Conservation (phyloP, 2,888 invertebrate genomes). For the Limnephilus lunatus region DNA sequence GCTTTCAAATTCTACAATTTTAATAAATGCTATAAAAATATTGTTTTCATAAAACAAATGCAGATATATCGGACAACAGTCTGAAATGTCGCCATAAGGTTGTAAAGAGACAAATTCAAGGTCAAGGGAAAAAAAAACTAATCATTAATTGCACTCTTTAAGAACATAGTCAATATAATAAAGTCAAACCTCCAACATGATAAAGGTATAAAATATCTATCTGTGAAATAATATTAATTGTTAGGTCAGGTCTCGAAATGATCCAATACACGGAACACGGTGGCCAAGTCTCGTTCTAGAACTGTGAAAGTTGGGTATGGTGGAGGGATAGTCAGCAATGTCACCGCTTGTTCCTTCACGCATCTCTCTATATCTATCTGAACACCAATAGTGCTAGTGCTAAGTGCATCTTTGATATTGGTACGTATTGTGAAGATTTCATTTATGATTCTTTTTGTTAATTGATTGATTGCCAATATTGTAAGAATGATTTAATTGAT, state of each 20-base stretch:
- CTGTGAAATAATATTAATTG: constrained; percentile 1
- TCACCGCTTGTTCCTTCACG: too few relatives aligned
- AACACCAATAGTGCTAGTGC: neutral
- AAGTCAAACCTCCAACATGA: constrained; percentile 11
- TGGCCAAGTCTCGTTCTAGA: neutral
- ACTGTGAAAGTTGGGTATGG: neutral
- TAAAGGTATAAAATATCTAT: constrained; percentile 15
- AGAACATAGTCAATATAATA: constrained; percentile 22
- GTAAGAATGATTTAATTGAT: neutral
- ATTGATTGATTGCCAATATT: neutral
- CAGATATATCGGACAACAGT: neutral
- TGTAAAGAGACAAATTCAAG: neutral
- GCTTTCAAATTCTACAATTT: neutral
- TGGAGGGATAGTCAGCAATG: neutral
- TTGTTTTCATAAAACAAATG: constrained; percentile 17
- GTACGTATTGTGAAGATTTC: neutral
- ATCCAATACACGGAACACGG: neutral
- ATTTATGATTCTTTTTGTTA: too few relatives aligned
- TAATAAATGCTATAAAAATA: constrained; percentile 26
- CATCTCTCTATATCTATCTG: neutral
- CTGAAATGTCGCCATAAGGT: neutral
- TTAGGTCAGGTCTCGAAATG: neutral
- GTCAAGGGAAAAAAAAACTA: constrained; percentile 19
- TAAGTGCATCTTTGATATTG: neutral
- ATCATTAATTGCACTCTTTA: neutral